phyloP scores from a whole-genome alignment of 2,797 vertebrate genomes.

The Carduelis carduelis region DNA sequence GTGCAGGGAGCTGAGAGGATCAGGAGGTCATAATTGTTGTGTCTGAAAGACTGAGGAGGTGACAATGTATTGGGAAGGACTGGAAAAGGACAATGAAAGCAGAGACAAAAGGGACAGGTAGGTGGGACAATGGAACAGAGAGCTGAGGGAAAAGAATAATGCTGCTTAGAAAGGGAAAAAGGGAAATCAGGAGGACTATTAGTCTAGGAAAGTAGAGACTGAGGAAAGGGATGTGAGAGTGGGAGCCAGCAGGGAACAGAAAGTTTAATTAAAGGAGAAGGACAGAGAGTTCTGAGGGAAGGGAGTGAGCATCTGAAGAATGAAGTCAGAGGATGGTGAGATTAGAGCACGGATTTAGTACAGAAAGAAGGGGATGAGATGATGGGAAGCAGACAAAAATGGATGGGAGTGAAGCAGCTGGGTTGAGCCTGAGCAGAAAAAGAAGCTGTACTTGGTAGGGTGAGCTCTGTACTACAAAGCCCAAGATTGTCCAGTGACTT shows the following conservation, averaged over 20 bases:
- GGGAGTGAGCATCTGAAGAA: neutral
- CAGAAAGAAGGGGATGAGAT: neutral
- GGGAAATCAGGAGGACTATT: neutral
- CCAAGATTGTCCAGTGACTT: neutral
- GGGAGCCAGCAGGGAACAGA: neutral
- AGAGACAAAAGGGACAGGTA: neutral
- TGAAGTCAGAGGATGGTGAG: neutral
- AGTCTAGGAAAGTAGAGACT: neutral
- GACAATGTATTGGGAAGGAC: neutral
- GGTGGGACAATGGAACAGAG: neutral
- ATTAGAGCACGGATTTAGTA: neutral
- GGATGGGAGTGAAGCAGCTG: neutral
- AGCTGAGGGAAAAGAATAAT: neutral
- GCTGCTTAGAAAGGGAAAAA: neutral
- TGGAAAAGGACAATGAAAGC: neutral
- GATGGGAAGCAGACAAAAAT: neutral
- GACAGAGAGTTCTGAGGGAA: neutral
- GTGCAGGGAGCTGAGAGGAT: neutral
- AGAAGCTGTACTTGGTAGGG: neutral
- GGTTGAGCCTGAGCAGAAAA: neutral
- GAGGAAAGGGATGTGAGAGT: neutral
- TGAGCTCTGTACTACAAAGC: neutral
- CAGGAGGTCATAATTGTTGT: neutral
- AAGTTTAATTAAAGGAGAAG: neutral
- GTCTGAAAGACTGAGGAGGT: neutral